Base-by-base conservation (phyloP, 2,888 invertebrate genomes). In the Drosophila kokeensis region DNA sequence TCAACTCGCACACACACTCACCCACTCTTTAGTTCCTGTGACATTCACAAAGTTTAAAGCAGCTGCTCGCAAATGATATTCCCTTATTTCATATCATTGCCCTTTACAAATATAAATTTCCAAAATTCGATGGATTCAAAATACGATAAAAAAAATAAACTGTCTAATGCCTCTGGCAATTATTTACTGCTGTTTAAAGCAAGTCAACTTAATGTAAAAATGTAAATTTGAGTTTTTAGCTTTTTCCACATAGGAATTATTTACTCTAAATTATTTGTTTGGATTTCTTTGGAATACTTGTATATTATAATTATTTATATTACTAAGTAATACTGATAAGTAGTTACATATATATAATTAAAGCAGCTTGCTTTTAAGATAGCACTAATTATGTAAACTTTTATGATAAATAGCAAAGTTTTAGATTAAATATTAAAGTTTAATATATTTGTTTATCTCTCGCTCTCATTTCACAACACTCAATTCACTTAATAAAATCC, bases 21-120 rank as follows among this genome's bases (percentile, higher is more conserved):
- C 55, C 69, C 62, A 71, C 64, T 64, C 49, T 50, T 54, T 54
- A 53, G 67, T 70, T 71, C 62, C 76, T 60, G 45, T 42, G 53
- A 49, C 71, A 66, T 54, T 71, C 21, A 60, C n/a, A 30, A 52
- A 57, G 34, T 50, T 79, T 61, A 72, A 80, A 63, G 70, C 71
- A 72, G 68, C 69, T 67, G 76, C 65, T 30, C 45, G 21, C 34
- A 53, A 58, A 30, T 64, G 18, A 55, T 49, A 60, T 66, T 49
- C 32, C 38, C 58, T 36, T 62, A 32, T 52, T 34, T 30, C 27
- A 53, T 30, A 21, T 53, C 40, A 57, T 50, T 42, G 18, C 29
- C 32, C 27, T 36, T 29, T 7, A 21, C n/a, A 18, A 24, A 49
- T 38, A 21, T 10, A 36, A 40, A 57, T 30, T n/a, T 29, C 11